phyloP scores from a whole-genome alignment of 2,888 invertebrate species.

The Papilio demoleus region DNA sequence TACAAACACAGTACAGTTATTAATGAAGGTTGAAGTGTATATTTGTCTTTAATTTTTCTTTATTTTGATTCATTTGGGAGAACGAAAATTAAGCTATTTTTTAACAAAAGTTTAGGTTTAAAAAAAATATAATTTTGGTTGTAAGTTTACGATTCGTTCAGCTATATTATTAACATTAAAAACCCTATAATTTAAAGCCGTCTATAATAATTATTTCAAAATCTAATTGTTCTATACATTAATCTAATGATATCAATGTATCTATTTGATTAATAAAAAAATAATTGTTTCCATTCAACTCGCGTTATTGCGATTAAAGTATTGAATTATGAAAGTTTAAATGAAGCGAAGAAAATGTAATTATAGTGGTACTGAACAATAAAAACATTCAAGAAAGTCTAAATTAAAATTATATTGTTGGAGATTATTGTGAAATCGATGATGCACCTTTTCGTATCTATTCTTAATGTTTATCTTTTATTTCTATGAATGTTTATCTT shows the following conservation, averaged over 20 bases:
- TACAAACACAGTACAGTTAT: too few species aligned
- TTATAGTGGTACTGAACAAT: neutral
- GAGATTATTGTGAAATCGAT: neutral
- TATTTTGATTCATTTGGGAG: too few species aligned
- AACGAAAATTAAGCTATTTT: too few species aligned
- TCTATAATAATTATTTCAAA: neutral
- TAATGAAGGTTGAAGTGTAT: too few species aligned
- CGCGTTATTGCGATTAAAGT: neutral
- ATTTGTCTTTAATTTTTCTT: too few species aligned
- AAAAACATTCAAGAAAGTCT: neutral
- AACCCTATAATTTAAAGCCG: neutral
- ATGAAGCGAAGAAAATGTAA: neutral
- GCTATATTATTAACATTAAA: neutral
- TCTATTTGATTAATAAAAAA: constrained; percentile 6
- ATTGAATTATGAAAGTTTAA: constrained; percentile 5
- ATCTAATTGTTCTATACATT: neutral
- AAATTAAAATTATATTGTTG: too few species aligned
- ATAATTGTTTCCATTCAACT: constrained; percentile 1
- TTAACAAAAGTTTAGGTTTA: too few species aligned
- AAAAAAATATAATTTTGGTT: neutral
- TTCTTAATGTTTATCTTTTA: neutral
- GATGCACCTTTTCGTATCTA: neutral
- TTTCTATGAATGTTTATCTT: too few species aligned
- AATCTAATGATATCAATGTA: neutral
- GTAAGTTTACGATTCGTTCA: neutral